Evolutionary conservation across 2,113 vertebrate genomes (phyloP).

Genomic region (Ellobius talpinus): DNA sequence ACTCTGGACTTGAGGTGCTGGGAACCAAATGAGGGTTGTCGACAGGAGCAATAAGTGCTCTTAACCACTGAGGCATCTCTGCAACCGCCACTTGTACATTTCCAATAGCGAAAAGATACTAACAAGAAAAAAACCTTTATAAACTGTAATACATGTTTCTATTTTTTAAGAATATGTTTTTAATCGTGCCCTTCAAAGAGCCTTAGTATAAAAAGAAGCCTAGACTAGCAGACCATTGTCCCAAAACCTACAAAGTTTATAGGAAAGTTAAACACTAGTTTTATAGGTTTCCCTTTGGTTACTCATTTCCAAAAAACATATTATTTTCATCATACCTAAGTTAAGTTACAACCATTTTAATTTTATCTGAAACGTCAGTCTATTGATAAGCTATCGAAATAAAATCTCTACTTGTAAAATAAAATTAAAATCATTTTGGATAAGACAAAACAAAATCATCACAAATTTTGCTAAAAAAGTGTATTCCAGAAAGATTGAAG

Average conservation of each 20-base stretch:
- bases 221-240: background rate
- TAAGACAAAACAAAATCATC: conserved; percentile 49
- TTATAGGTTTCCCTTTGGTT: background rate
- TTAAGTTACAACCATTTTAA: conserved; percentile 16
- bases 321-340: background rate
- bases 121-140: background rate
- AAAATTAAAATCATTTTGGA: conserved; percentile 48
- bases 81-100: background rate
- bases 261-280: background rate
- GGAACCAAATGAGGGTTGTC: background rate
- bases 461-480: conserved; percentile 27
- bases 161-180: background rate
- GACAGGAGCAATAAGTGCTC: background rate
- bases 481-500: background rate
- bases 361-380: conserved; percentile 12
- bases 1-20: background rate
- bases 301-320: background rate
- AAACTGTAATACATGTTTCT: conserved; percentile 39
- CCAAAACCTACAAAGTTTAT: background rate
- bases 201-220: background rate
- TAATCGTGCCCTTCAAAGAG: background rate
- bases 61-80: background rate
- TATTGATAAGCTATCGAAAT: conserved; percentile 2
- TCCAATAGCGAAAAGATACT: conserved; percentile 1
- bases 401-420: conserved; percentile 45